Evolutionary conservation across 2,888 invertebrate genomes (phyloP).

Genomic region (Chloroclysta siterata): DNA sequence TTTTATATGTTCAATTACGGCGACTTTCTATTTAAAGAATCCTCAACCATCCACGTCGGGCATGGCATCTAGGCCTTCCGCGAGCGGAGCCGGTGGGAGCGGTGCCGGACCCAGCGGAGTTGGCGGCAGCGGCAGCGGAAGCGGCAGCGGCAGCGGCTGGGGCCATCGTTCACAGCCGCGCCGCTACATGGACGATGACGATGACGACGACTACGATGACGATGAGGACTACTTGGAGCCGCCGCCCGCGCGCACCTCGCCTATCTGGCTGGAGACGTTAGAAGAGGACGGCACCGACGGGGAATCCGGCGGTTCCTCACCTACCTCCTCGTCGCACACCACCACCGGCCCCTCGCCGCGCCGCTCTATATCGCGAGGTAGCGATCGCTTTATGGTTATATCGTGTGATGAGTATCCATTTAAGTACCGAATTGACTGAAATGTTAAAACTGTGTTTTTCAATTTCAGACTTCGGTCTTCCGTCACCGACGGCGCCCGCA

Average conservation of each 20-base stretch:
- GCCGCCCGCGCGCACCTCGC: constrained; percentile 51
- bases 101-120: constrained; percentile 12
- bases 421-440: background rate
- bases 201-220: constrained; percentile 32
- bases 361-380: constrained; percentile 19
- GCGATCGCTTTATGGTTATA: too few species aligned
- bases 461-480: constrained; percentile 5
- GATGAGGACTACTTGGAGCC: constrained; percentile 19
- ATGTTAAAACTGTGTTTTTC: background rate
- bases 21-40: constrained; percentile 51
- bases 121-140: constrained; percentile 8
- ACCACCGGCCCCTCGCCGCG: background rate
- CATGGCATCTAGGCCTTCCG: constrained; percentile 25
- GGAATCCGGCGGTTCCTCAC: constrained; percentile 61
- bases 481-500: constrained; percentile 1
- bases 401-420: too few species aligned
- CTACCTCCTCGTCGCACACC: constrained; percentile 47
- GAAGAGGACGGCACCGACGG: constrained; percentile 69
- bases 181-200: constrained; percentile 34
- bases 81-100: constrained; percentile 10
- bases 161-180: constrained; percentile 18
- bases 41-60: constrained; percentile 73
- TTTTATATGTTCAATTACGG: background rate
- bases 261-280: constrained; percentile 67
- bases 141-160: constrained; percentile 16